Evolutionary conservation across 2,888 invertebrate genomes (phyloP).

Genomic region (Campaea margaritaria): DNA sequence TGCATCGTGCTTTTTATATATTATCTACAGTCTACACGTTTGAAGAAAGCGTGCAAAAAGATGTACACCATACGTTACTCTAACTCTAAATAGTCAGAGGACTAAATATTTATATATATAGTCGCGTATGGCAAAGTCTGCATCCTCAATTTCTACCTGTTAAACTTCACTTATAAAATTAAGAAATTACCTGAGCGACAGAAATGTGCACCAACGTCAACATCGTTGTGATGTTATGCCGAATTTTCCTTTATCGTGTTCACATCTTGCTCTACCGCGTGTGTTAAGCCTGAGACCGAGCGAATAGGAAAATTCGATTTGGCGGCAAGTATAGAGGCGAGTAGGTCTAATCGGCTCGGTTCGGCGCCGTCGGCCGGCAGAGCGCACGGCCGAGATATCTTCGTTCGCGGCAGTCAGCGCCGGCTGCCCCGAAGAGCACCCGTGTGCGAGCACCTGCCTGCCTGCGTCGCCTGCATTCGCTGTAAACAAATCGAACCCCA

Average conservation of each 20-base stretch:
- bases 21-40: too few relatives aligned
- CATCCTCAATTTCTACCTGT: slow-evolving; percentile 3
- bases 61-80: too few relatives aligned
- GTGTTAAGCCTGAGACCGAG: slow-evolving; percentile 46
- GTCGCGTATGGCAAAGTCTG: not conserved
- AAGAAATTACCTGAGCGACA: slow-evolving; percentile 4
- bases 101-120: too few relatives aligned
- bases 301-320: slow-evolving; percentile 61
- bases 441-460: slow-evolving; percentile 43
- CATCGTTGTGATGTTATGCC: slow-evolving; percentile 18
- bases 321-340: slow-evolving; percentile 60
- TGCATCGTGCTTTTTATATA: too few relatives aligned
- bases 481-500: slow-evolving; percentile 69
- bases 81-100: too few relatives aligned
- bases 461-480: slow-evolving; percentile 49
- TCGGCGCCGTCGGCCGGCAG: slow-evolving; percentile 50
- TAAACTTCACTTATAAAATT: not conserved
- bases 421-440: slow-evolving; percentile 54
- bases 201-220: slow-evolving; percentile 12
- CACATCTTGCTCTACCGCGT: slow-evolving; percentile 50
- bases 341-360: slow-evolving; percentile 56
- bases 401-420: slow-evolving; percentile 58
- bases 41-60: too few relatives aligned
- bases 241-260: slow-evolving; percentile 34
- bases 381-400: slow-evolving; percentile 7